These are phyloP conservation scores for Callocephalon fimbriatum DNA, from an alignment of 2,113 vertebrate species.

Conservation along the genomic window DNA sequence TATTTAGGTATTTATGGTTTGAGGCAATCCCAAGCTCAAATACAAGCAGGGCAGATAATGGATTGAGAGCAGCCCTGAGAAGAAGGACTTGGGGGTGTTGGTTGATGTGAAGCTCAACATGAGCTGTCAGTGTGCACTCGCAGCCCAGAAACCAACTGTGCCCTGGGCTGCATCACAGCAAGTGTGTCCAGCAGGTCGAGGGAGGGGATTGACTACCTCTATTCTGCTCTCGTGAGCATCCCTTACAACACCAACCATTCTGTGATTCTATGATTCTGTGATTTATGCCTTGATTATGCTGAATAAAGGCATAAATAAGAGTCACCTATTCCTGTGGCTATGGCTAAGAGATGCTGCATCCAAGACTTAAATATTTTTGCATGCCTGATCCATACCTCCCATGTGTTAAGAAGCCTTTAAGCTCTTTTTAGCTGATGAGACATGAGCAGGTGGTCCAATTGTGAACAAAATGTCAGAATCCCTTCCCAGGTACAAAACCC, in stretches of 20 bases:
- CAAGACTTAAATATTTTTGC: conserved; percentile 46
- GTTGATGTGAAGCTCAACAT: not conserved
- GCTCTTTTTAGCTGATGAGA: conserved; percentile 65
- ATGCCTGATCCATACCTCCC: conserved; percentile 55
- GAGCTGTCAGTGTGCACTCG: not conserved
- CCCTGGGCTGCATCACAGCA: not conserved
- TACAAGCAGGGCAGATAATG: not conserved
- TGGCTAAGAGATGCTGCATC: not conserved
- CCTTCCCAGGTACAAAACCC: conserved; percentile 59
- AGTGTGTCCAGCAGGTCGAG: not conserved
- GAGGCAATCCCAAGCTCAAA: not conserved
- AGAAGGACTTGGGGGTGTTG: not conserved
- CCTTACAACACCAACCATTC: not conserved
- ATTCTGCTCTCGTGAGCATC: not conserved
- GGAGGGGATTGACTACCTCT: not conserved
- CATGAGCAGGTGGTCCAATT: conserved; percentile 69
- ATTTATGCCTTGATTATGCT: not conserved
- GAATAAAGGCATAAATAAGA: not conserved
- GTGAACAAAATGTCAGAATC: conserved; percentile 66
- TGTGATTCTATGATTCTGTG: not conserved
- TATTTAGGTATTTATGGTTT: not conserved
- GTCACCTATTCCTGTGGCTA: not conserved
- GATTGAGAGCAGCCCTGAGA: not conserved
- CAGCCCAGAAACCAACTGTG: not conserved
- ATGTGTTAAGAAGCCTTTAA: conserved; percentile 50